phyloP scores from a whole-genome alignment of 2,797 vertebrate genomes.

The Vespertilio murinus region DNA sequence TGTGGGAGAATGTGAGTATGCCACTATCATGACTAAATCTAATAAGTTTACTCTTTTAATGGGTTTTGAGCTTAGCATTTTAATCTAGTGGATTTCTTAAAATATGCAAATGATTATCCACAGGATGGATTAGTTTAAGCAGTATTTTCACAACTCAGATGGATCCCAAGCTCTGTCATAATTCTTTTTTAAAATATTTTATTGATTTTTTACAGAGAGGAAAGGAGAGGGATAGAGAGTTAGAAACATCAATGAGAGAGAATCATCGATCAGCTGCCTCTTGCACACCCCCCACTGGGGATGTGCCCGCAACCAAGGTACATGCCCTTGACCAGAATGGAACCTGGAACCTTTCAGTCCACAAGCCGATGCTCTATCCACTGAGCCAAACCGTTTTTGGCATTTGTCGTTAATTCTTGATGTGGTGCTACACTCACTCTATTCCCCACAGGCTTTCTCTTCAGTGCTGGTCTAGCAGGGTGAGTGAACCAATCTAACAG shows the following conservation, averaged over 20 bases:
- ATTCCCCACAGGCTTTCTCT: not conserved
- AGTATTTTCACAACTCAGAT: not conserved
- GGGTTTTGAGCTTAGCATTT: not conserved
- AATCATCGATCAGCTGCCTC: too few relatives aligned
- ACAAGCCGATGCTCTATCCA: too few relatives aligned
- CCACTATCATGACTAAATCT: not conserved
- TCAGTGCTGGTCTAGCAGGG: not conserved
- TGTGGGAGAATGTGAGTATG: not conserved
- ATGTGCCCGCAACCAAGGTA: too few relatives aligned
- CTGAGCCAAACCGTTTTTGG: too few relatives aligned
- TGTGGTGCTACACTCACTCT: not conserved
- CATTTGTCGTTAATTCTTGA: too few relatives aligned
- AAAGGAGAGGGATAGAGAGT: too few relatives aligned
- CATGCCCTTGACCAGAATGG: too few relatives aligned
- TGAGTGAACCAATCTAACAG: not conserved
- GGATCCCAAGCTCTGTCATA: not conserved
- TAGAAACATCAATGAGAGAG: too few relatives aligned
- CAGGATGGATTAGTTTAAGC: not conserved
- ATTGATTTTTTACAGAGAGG: too few relatives aligned
- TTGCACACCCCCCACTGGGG: too few relatives aligned
- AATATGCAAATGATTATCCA: not conserved
- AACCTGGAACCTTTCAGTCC: too few relatives aligned
- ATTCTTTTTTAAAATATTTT: too few relatives aligned
- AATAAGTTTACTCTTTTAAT: not conserved
- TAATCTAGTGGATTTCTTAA: slow-evolving; percentile 23